Percentiles rank a stretch among this genome's conserved stretches.
Evolutionary conservation across 2,113 vertebrate genomes (phyloP).

Genomic region (Tetrao urogallus): DNA sequence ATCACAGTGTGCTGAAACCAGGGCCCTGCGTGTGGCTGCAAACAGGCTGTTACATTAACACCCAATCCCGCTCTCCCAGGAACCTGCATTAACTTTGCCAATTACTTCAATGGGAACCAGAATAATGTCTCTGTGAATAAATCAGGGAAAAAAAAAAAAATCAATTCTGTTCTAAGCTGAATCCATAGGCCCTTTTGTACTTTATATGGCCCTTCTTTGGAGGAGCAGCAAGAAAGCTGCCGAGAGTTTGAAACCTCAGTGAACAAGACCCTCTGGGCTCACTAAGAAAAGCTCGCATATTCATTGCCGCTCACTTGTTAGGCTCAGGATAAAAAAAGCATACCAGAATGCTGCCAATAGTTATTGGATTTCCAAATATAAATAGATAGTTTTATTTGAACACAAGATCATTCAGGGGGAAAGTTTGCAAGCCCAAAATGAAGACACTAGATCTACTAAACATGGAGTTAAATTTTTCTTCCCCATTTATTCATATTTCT

Average conservation of each 20-base stretch:
- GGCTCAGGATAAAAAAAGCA: not conserved
- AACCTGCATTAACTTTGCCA: not conserved
- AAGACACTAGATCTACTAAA: not conserved
- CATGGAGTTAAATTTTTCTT: not conserved
- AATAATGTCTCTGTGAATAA: not conserved
- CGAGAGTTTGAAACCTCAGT: not conserved
- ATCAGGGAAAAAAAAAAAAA: not conserved
- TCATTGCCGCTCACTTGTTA: not conserved
- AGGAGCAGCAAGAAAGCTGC: not conserved
- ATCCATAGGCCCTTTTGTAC: not conserved
- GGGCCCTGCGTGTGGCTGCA: rapidly evolving
- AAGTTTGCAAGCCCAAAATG: not conserved
- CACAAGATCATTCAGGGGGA: not conserved
- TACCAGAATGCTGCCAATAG: not conserved
- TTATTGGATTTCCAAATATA: not conserved
- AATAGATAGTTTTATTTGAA: not conserved
- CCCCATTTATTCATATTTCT: not conserved
- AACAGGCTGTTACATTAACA: rapidly evolving
- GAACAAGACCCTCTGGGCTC: not conserved
- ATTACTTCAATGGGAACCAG: not conserved
- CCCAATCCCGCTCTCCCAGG: not conserved
- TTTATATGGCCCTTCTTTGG: not conserved
- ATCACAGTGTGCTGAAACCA: rapidly evolving
- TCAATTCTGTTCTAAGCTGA: not conserved
- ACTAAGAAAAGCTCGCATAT: not conserved